Conservation (phyloP, 2,797 vertebrate species). For the Poeciliopsis gracilis region DNA sequence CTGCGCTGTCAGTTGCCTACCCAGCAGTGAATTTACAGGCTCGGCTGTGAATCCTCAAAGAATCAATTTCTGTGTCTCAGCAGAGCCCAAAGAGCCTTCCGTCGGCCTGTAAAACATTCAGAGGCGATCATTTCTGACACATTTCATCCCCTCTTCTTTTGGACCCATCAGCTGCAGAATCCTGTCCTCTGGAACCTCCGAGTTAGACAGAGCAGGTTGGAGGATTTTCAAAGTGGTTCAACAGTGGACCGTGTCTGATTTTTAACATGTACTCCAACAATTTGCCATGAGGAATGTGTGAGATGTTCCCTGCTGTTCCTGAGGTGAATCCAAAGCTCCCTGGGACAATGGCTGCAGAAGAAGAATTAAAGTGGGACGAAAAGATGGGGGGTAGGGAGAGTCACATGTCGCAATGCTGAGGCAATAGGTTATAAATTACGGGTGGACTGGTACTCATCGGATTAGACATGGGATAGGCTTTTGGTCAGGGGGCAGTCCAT, state of each 20-base stretch:
- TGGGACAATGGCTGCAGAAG: neutral
- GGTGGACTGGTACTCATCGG: neutral
- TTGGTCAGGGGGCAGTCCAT: neutral
- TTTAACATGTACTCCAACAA: neutral
- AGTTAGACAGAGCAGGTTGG: neutral
- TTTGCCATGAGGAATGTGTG: neutral
- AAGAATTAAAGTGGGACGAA: neutral
- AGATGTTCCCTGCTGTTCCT: neutral
- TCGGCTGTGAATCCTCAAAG: conserved; percentile 30
- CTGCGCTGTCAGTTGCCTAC: conserved; percentile 9
- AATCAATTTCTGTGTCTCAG: conserved; percentile 42
- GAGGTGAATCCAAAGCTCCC: neutral
- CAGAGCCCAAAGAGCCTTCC: conserved; percentile 28
- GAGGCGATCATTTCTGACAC: conserved; percentile 36
- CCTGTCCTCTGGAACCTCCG: neutral
- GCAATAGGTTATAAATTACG: neutral
- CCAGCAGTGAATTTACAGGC: conserved; percentile 38
- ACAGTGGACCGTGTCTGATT: neutral
- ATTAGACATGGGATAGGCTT: neutral
- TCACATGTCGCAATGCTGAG: neutral
- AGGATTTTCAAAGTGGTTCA: conserved; percentile 10
- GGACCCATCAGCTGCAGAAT: conserved; percentile 39
- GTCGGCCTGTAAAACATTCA: conserved; percentile 39
- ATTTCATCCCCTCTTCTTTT: conserved; percentile 41
- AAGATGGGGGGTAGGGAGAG: neutral